Evolutionary conservation across 2,888 invertebrate species (phyloP).

Genomic region (Antitype chi): DNA sequence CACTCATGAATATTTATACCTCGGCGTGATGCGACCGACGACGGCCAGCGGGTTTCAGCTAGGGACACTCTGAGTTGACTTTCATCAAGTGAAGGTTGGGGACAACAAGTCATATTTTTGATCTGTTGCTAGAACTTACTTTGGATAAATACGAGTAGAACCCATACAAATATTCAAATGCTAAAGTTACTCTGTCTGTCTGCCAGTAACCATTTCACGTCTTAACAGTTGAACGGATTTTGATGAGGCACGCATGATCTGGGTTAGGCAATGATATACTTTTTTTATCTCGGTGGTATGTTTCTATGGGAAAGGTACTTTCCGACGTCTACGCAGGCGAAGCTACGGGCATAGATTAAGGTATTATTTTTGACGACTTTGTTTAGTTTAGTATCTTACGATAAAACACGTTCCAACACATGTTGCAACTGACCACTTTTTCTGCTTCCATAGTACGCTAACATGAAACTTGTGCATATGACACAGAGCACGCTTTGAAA

Average conservation of each 20-base stretch:
- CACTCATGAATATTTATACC: constrained; percentile 64
- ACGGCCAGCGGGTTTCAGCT: constrained; percentile 21
- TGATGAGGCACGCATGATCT: neutral
- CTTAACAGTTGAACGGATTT: neutral
- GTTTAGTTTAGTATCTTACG: too few relatives aligned
- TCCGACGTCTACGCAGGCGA: neutral
- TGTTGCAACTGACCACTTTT: neutral
- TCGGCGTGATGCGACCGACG: constrained; percentile 39
- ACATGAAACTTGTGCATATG: constrained; percentile 28
- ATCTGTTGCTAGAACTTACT: neutral
- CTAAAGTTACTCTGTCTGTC: neutral
- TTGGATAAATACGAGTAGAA: neutral
- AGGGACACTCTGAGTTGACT: constrained; percentile 22
- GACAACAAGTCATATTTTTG: constrained; percentile 31
- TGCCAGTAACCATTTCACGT: too few relatives aligned
- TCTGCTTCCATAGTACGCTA: neutral
- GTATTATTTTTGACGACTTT: too few relatives aligned
- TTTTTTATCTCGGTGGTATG: neutral
- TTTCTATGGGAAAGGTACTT: neutral
- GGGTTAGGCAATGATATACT: neutral
- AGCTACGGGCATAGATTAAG: neutral
- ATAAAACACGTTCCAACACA: neutral
- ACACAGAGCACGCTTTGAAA: constrained; percentile 33
- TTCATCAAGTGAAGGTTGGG: neutral
- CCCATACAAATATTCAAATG: neutral